These are phyloP conservation scores for Sebastes minor DNA, from an alignment of 2,797 vertebrate genomes.

Conservation along the genomic window DNA sequence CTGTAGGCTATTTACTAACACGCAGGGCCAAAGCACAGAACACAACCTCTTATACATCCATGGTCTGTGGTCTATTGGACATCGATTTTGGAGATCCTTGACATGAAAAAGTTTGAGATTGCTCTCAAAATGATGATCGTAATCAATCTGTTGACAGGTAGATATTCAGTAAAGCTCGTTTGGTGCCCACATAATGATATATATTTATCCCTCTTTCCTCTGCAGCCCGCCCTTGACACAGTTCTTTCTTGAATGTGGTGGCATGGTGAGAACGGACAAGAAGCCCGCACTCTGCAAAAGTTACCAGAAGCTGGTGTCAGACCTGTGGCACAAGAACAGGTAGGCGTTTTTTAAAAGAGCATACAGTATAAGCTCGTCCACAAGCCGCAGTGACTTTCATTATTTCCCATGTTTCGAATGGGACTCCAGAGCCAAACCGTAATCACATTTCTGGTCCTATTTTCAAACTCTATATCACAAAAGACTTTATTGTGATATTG, in stretches of 20 bases:
- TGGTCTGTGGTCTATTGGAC: too few species aligned
- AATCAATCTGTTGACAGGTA: neutral
- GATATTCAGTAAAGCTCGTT: neutral
- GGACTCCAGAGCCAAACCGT: neutral
- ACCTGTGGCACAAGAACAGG: conserved; percentile 99
- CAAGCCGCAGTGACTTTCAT: neutral
- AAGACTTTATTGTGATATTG: neutral
- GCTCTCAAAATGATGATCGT: neutral
- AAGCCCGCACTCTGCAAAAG: conserved; percentile 98
- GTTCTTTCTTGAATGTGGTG: conserved; percentile 96
- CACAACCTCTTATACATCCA: too few species aligned
- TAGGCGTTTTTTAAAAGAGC: neutral
- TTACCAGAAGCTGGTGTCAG: conserved; percentile 97
- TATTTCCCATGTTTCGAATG: neutral
- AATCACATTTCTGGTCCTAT: neutral
- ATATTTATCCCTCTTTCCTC: neutral
- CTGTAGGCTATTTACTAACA: too few species aligned
- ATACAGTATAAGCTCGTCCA: neutral
- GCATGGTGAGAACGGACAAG: conserved; percentile 94
- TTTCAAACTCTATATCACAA: neutral
- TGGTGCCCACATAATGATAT: neutral
- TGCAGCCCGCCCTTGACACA: conserved; percentile 93
- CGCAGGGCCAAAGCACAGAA: too few species aligned
- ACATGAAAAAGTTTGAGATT: too few species aligned
- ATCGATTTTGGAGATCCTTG: too few species aligned